Conservation (phyloP, 2,797 vertebrate species). For the Ceyx erithaca region DNA sequence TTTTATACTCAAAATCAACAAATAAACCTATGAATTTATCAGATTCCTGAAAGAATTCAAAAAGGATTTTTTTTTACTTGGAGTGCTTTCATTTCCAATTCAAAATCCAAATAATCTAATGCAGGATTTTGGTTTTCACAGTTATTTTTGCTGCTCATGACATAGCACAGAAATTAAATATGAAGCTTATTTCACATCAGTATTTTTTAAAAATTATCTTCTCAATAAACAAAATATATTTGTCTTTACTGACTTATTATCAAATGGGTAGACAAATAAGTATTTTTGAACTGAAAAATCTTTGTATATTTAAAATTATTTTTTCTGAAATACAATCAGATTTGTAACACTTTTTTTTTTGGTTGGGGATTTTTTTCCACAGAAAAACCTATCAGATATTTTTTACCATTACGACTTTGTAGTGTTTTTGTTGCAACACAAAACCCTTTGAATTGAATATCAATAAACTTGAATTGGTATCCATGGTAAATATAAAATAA, state of each 20-base stretch:
- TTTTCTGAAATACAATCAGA: accelerated
- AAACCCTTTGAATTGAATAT: background rate
- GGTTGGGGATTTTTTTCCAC: background rate
- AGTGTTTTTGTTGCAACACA: background rate
- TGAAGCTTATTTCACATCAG: background rate
- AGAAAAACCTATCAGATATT: background rate
- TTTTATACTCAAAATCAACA: background rate
- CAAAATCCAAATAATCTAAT: background rate
- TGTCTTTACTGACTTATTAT: background rate
- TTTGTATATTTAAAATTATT: background rate
- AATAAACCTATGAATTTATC: background rate
- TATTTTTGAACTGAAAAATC: background rate
- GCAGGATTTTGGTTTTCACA: background rate
- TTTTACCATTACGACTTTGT: background rate
- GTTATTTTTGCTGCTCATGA: background rate
- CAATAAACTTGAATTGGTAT: background rate
- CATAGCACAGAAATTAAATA: background rate
- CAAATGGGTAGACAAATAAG: background rate
- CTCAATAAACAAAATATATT: background rate
- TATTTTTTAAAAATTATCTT: background rate
- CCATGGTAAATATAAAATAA: background rate
- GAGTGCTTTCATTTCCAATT: background rate
- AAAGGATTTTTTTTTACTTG: background rate
- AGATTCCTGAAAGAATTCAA: background rate
- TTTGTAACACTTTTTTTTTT: background rate